Evolutionary conservation across 2,113 vertebrate species (phyloP).

Genomic region (Paedocypris sp.): DNA sequence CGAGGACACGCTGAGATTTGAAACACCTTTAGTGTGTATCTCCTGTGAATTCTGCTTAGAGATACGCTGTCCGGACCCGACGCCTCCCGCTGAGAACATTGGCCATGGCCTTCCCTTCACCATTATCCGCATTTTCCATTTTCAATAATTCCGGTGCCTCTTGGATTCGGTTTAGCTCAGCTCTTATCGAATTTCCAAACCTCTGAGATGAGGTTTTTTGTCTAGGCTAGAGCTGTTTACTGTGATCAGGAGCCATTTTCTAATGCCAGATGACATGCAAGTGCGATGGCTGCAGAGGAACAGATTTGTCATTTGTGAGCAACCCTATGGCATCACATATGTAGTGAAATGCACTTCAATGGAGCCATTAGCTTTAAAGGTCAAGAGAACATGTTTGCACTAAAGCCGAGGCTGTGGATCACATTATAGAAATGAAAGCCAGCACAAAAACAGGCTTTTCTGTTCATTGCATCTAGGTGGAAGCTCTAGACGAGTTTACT

Average conservation of each 20-base stretch:
- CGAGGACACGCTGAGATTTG: not conserved
- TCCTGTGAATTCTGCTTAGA: constrained; percentile 7
- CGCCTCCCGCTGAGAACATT: not conserved
- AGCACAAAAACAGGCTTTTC: no score
- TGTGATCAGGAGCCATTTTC: not conserved
- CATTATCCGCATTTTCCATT: constrained; percentile 6
- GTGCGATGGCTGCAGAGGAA: not conserved
- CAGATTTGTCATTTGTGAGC: not conserved
- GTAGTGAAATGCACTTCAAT: not conserved
- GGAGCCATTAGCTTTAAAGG: not conserved
- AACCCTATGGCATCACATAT: not conserved
- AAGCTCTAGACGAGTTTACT: no score
- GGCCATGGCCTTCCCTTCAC: not conserved
- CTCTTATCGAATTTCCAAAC: constrained; percentile 13
- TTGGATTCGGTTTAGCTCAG: constrained; percentile 7
- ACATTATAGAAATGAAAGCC: not conserved
- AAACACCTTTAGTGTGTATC: constrained; percentile 13
- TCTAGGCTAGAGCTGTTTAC: not conserved
- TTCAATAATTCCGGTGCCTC: constrained; percentile 10
- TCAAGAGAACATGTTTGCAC: not conserved
- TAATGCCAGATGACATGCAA: constrained; percentile 10
- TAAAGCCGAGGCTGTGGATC: not conserved
- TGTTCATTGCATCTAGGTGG: no score
- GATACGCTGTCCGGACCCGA: constrained; percentile 16
- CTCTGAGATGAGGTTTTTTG: constrained; percentile 9